Conservation (phyloP, 2,888 invertebrate species). For the Nyleta sp. region DNA sequence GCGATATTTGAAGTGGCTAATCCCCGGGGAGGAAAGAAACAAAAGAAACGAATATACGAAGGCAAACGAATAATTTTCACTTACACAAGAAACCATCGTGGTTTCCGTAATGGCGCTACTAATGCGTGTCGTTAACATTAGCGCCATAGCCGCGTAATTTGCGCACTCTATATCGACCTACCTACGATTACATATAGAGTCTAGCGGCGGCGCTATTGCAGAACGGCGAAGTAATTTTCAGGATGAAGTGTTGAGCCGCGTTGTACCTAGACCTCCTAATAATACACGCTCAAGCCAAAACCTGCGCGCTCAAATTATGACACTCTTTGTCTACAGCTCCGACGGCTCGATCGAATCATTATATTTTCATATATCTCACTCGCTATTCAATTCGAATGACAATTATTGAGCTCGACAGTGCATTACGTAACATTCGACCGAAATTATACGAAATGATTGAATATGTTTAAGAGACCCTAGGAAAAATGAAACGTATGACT, state of each 20-base stretch:
- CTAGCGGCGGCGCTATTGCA: conserved; percentile 59
- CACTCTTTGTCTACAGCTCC: conserved; percentile 10
- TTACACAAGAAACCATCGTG: conserved; percentile 47
- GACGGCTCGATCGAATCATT: neutral
- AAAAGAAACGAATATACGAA: conserved; percentile 24
- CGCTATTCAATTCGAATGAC: neutral
- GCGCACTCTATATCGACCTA: conserved; percentile 70
- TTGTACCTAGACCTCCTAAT: conserved; percentile 69
- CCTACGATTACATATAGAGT: conserved; percentile 56
- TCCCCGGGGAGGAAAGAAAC: conserved; percentile 36
- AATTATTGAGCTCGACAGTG: too few relatives aligned
- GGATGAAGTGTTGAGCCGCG: conserved; percentile 71
- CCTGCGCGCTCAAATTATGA: conserved; percentile 32
- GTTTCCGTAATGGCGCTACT: conserved; percentile 70
- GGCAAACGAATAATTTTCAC: conserved; percentile 60
- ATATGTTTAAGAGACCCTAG: too few relatives aligned
- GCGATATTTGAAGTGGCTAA: conserved; percentile 53
- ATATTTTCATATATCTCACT: too few relatives aligned
- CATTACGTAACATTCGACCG: too few relatives aligned
- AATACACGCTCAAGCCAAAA: conserved; percentile 33
- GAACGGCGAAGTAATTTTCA: conserved; percentile 71
- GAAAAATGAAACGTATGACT: too few relatives aligned
- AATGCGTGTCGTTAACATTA: conserved; percentile 75
- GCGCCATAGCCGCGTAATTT: conserved; percentile 72
- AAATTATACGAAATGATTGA: too few relatives aligned